Base-by-base conservation (phyloP, 2,113 vertebrate species). In the Lipophrys pholis region DNA sequence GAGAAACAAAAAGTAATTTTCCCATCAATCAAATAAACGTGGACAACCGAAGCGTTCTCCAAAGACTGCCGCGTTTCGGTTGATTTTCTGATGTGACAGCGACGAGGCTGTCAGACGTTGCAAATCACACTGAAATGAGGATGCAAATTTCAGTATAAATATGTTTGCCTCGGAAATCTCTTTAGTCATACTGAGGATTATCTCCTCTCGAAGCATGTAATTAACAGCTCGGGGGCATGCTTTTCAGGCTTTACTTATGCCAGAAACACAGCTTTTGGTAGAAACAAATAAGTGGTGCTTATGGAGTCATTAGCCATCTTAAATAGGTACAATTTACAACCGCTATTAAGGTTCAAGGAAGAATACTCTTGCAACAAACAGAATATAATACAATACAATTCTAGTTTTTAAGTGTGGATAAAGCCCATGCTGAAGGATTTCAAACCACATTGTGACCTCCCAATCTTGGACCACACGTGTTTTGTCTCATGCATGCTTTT, bases 161-260 rank as follows among this genome's bases (percentile, higher is more conserved):
- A 41, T 83, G 69, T 86, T 78, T 86, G 73, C 77, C 64, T 9
- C 36, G 70, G 61, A 55, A 82, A 85, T 77, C 71, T 69, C 68
- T 73, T 86, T 73, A 84, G 74, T 87, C 83, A 86, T 80, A 83
- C 48, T 17, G 63, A 30, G 78, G 80, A 87, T 89, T 78, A 74
- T 1, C 63, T 66, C 71, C 14, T 59, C 80, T 52, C 10, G 51
- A 51, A 61, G 66, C 69, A 80, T 55, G 79, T 60, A 81, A 88
- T 86, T 73, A 78, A 75, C 52, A 72, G 81, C 80, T 86, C 60
- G 78, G 70, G 66, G 67, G 53, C 67, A 76, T 56, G 14, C 15
- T 82, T 85, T 73, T 75, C 57, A 74, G 79, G 53, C 60, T 86
- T 74, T 70, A 30, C 35, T 39, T 69, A 46, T 52, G 57, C 73